A percentile compares a stretch with the other conserved stretches of the same genome.
Conservation (phyloP, 2,113 vertebrate species). For the Bombycilla garrulus region DNA sequence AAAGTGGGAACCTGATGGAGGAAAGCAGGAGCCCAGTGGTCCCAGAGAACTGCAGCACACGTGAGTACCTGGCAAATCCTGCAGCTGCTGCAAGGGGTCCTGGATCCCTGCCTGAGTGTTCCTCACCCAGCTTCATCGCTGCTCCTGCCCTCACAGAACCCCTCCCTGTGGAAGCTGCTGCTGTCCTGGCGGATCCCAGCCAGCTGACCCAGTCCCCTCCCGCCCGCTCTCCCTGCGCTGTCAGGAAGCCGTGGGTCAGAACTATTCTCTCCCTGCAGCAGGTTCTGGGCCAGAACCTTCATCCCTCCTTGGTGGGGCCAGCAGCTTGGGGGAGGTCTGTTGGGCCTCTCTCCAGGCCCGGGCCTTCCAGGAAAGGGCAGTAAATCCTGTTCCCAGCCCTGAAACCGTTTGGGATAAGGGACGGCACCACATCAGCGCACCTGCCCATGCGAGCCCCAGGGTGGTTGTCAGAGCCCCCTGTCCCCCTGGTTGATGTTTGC, state of each 20-base stretch:
- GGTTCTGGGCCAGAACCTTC: neutral
- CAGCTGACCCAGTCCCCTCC: fast-evolving
- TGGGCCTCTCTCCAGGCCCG: neutral
- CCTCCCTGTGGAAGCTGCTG: fast-evolving
- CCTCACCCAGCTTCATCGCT: fast-evolving
- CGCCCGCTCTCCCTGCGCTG: fast-evolving
- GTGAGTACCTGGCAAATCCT: neutral
- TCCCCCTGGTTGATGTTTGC: neutral
- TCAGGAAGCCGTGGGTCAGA: fast-evolving
- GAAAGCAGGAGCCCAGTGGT: neutral
- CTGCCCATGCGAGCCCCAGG: fast-evolving
- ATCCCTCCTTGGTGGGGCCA: neutral
- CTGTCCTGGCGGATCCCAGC: neutral
- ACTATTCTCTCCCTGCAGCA: neutral
- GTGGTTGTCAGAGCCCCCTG: neutral
- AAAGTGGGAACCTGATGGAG: neutral
- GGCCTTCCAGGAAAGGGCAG: neutral
- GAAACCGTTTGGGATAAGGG: fast-evolving
- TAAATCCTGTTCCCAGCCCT: neutral
- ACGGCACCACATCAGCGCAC: fast-evolving
- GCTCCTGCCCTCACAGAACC: neutral
- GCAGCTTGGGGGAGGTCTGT: neutral
- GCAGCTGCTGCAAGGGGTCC: fast-evolving
- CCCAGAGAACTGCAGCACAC: fast-evolving
- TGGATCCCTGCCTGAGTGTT: fast-evolving